Percentiles rank a stretch among this genome's conserved stretches.
Conservation (phyloP, 2,797 vertebrate species). For the Hyperoplus lanceolatus region DNA sequence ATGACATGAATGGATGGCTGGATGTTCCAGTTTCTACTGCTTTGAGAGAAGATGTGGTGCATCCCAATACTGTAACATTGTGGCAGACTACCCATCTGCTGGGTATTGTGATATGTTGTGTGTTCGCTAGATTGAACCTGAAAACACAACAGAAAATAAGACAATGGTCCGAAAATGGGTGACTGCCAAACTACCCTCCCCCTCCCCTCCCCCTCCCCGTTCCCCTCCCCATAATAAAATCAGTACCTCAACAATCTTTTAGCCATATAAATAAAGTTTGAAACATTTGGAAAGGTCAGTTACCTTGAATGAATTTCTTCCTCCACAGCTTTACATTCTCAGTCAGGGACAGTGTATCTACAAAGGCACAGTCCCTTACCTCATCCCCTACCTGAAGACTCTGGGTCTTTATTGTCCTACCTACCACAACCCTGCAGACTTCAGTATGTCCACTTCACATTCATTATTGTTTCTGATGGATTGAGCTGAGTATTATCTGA, state of each 20-base stretch:
- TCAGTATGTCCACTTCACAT: conserved; percentile 62
- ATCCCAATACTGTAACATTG: neutral
- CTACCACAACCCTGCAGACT: conserved; percentile 97
- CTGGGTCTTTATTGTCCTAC: conserved; percentile 93
- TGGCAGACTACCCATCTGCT: too few species aligned
- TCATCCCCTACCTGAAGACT: conserved; percentile 94
- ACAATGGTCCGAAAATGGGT: too few species aligned
- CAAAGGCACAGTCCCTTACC: conserved; percentile 91
- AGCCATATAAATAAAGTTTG: neutral
- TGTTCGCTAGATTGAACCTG: too few species aligned
- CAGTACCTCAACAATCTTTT: too few species aligned
- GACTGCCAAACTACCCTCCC: too few species aligned
- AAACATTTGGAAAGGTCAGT: neutral
- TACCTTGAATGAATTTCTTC: conserved; percentile 1
- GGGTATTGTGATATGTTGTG: too few species aligned
- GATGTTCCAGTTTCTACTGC: neutral
- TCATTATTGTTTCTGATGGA: neutral
- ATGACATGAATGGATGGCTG: neutral
- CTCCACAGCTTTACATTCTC: conserved; percentile 94
- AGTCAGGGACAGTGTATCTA: conserved; percentile 98
- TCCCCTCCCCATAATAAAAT: too few species aligned
- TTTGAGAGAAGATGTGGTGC: neutral
- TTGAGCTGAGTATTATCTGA: neutral
- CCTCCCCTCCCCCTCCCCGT: too few species aligned
- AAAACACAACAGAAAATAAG: too few species aligned